Evolutionary conservation across 1,140 invertebrate genomes (phyloP).

Genomic region (Harpegnathos saltator): DNA sequence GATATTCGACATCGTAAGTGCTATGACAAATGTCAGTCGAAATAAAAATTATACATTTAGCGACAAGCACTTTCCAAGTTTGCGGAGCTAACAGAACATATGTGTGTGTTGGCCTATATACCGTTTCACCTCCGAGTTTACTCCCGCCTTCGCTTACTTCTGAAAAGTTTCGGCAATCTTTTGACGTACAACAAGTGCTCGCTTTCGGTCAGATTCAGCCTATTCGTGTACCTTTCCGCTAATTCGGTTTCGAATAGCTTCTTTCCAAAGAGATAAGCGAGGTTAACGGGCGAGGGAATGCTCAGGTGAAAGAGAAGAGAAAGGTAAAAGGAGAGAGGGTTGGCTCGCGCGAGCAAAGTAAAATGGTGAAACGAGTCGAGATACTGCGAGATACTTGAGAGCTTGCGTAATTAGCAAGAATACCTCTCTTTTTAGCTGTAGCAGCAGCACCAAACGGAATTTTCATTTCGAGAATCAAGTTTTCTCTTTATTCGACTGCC

Average conservation of each 20-base stretch:
- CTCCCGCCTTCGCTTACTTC: not conserved
- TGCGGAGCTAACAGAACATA: not conserved
- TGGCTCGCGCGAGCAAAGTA: constrained; percentile 16
- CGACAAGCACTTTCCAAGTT: not conserved
- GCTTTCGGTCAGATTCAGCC: not conserved
- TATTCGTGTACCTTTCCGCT: constrained; percentile 4
- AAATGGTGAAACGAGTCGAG: constrained; percentile 44
- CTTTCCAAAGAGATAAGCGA: constrained; percentile 16
- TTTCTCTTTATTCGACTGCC: constrained; percentile 7
- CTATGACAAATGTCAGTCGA: not conserved
- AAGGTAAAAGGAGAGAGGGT: constrained; percentile 20
- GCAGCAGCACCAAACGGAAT: constrained; percentile 23
- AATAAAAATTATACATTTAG: not conserved
- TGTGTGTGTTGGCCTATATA: no score
- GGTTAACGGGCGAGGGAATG: constrained; percentile 22
- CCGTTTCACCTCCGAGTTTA: not conserved
- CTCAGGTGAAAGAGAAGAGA: constrained; percentile 21
- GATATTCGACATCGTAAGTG: no score
- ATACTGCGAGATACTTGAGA: constrained; percentile 15
- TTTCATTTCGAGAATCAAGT: constrained; percentile 35
- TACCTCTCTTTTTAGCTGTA: constrained; percentile 1
- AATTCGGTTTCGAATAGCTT: constrained; percentile 29
- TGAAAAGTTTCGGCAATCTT: constrained; percentile 21
- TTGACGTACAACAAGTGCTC: not conserved
- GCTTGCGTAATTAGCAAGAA: constrained; percentile 48